Conservation (phyloP, 2,797 vertebrate species). For the Caiman crocodilus region DNA sequence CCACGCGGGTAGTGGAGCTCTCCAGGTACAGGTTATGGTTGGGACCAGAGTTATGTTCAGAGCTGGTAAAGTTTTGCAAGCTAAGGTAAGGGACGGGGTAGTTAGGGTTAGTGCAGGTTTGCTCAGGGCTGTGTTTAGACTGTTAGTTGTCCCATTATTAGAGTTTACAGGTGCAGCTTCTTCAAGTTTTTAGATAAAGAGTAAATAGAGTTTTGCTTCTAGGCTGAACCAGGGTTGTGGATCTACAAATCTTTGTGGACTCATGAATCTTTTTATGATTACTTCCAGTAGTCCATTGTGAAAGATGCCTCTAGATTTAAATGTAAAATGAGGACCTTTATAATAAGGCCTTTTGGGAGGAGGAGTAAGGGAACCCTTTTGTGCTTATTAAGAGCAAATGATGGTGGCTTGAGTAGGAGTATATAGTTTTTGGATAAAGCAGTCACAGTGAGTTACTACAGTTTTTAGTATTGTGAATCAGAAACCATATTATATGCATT, state of each 20-base stretch:
- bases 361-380: background rate
- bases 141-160: too few species aligned
- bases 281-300: background rate
- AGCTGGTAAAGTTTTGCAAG: too few species aligned
- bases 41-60: too few species aligned
- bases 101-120: too few species aligned
- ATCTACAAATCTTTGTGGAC: background rate
- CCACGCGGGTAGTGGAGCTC: too few species aligned
- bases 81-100: too few species aligned
- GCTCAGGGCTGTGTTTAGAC: too few species aligned
- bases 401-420: slow-evolving; percentile 46
- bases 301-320: background rate
- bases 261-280: background rate
- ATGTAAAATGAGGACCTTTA: background rate
- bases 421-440: slow-evolving; percentile 52
- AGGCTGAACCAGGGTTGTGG: background rate
- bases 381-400: slow-evolving; percentile 33
- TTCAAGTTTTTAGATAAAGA: too few species aligned
- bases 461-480: slow-evolving; percentile 58
- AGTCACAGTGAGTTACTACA: slow-evolving; percentile 42
- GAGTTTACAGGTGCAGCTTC: too few species aligned
- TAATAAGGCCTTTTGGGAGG: background rate
- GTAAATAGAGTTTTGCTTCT: too few species aligned
- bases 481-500: slow-evolving; percentile 58
- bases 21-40: too few species aligned